phyloP scores from a whole-genome alignment of 2,888 invertebrate genomes.

The Patella pellucida region DNA sequence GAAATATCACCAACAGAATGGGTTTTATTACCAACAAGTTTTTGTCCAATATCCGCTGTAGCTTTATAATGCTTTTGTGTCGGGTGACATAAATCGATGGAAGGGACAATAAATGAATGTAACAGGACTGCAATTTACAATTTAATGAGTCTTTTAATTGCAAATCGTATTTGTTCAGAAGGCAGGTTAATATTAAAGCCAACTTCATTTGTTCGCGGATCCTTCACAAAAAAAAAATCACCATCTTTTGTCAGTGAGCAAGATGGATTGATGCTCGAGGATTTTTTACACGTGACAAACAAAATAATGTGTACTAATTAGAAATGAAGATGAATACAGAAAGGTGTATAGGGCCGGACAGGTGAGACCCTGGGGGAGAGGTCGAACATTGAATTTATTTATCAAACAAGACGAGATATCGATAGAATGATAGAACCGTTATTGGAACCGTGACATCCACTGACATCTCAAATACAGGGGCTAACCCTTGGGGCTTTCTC shows the following conservation, averaged over 20 bases:
- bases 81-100: slow-evolving; percentile 12
- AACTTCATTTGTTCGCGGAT: too few species aligned
- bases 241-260: too few species aligned
- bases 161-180: slow-evolving; percentile 19
- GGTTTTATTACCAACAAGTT: slow-evolving; percentile 16
- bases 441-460: not conserved
- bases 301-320: not conserved
- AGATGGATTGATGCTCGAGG: too few species aligned
- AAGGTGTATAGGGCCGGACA: not conserved
- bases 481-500: not conserved
- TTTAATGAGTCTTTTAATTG: slow-evolving; percentile 25
- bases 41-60: slow-evolving; percentile 9
- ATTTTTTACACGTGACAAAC: too few species aligned
- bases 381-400: not conserved
- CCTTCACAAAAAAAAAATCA: too few species aligned
- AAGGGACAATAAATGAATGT: not conserved
- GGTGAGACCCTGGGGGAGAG: not conserved
- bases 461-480: not conserved
- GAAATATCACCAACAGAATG: slow-evolving; percentile 12
- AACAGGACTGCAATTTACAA: slow-evolving; percentile 18
- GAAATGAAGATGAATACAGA: not conserved
- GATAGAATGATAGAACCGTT: not conserved
- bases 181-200: not conserved
- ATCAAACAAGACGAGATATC: not conserved
- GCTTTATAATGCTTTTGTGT: slow-evolving; percentile 7